Evolutionary conservation across 2,888 invertebrate species (phyloP).

Genomic region (Lissonota sp.): DNA sequence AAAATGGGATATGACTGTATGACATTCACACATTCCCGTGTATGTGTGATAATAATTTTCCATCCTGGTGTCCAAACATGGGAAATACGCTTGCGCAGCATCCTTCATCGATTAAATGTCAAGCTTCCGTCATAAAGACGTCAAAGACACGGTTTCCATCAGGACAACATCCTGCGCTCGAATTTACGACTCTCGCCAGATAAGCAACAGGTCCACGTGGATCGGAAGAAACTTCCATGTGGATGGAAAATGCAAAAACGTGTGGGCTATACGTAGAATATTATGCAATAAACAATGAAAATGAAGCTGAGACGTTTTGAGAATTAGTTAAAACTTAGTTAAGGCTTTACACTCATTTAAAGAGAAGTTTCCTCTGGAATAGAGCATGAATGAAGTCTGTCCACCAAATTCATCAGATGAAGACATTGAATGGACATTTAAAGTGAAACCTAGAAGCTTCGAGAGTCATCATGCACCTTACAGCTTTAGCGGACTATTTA

Average conservation of each 20-base stretch:
- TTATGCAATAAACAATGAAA: too few relatives aligned
- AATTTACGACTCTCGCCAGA: slow-evolving; percentile 79
- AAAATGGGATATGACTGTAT: slow-evolving; percentile 12
- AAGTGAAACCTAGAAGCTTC: too few relatives aligned
- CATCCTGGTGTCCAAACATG: not conserved
- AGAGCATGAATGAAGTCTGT: not conserved
- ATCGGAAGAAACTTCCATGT: slow-evolving; percentile 43
- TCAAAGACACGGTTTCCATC: slow-evolving; percentile 83
- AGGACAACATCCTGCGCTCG: slow-evolving; percentile 83
- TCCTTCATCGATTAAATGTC: slow-evolving; percentile 82
- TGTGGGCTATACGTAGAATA: too few relatives aligned
- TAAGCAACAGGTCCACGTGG: slow-evolving; percentile 79
- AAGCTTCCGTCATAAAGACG: slow-evolving; percentile 83
- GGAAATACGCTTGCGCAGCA: slow-evolving; percentile 62
- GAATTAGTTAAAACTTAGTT: too few relatives aligned
- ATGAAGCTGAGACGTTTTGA: too few relatives aligned
- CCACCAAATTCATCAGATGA: not conserved
- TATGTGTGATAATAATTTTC: not conserved
- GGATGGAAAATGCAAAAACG: not conserved
- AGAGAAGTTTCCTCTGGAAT: not conserved
- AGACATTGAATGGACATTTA: too few relatives aligned
- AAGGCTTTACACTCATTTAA: too few relatives aligned
- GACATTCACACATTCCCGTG: not conserved
- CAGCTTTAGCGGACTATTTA: too few relatives aligned
- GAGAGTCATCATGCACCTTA: too few relatives aligned